Evolutionary conservation across 2,113 vertebrate genomes (phyloP).

Genomic region (Petrocephalus zakoni): DNA sequence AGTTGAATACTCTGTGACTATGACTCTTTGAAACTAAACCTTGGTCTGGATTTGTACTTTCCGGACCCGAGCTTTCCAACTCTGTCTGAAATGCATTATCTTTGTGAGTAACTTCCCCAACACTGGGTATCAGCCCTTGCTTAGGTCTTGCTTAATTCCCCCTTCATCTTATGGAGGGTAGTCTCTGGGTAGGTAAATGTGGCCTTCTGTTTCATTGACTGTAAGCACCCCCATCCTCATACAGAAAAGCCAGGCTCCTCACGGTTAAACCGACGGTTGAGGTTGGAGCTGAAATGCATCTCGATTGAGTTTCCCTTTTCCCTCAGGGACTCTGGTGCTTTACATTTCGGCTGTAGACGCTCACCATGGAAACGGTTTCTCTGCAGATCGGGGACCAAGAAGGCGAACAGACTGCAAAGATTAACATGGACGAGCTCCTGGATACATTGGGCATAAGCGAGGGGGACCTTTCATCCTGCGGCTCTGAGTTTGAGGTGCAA

Average conservation of each 20-base stretch:
- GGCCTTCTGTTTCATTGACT: not conserved
- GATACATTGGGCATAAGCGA: slow-evolving; percentile 68
- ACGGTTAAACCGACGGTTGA: not conserved
- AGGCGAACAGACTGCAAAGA: slow-evolving; percentile 78
- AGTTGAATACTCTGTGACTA: too few species aligned
- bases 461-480: slow-evolving; percentile 56
- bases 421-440: slow-evolving; percentile 80
- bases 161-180: not conserved
- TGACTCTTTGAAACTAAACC: too few species aligned
- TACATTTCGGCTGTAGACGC: not conserved
- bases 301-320: not conserved
- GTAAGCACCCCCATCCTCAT: not conserved
- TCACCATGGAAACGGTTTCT: slow-evolving; percentile 3
- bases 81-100: too few species aligned
- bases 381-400: slow-evolving; percentile 79
- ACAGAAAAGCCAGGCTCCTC: not conserved
- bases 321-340: not conserved
- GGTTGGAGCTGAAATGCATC: not conserved
- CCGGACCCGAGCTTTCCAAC: too few species aligned
- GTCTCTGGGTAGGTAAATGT: not conserved
- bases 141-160: not conserved
- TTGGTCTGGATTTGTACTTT: too few species aligned
- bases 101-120: too few species aligned
- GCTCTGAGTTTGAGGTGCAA: slow-evolving; percentile 82
- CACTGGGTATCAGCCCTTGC: not conserved